Evolutionary conservation across 2,113 vertebrate species (phyloP).

Genomic region (Hydropotes inermis): DNA sequence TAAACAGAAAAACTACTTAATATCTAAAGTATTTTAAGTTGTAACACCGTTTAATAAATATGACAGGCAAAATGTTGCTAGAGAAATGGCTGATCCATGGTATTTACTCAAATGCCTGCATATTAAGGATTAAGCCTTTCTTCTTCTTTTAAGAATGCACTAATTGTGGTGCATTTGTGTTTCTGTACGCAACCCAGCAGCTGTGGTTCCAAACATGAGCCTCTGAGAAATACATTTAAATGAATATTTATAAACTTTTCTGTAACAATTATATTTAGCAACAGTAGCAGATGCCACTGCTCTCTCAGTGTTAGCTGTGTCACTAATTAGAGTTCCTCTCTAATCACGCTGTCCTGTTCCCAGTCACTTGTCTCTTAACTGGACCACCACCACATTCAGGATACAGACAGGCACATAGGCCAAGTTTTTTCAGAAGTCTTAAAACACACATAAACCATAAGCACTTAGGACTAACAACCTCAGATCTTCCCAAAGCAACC

Average conservation of each 20-base stretch:
- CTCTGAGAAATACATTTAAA: constrained; percentile 80
- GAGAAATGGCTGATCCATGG: constrained; percentile 72
- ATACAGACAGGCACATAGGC: not conserved
- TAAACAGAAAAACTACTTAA: constrained; percentile 67
- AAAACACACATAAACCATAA: constrained; percentile 38
- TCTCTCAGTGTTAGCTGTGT: constrained; percentile 71
- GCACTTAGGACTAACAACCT: constrained; percentile 28
- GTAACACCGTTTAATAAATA: constrained; percentile 77
- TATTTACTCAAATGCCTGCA: constrained; percentile 74
- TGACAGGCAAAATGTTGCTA: constrained; percentile 78
- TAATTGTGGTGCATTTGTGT: constrained; percentile 59
- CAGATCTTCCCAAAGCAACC: constrained; percentile 24
- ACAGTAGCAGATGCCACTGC: constrained; percentile 73
- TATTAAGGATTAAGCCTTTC: constrained; percentile 62
- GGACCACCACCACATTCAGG: not conserved
- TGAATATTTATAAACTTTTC: constrained; percentile 76
- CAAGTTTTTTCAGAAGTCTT: not conserved
- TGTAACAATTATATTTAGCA: constrained; percentile 78
- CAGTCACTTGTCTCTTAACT: constrained; percentile 49
- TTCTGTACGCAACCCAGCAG: constrained; percentile 78
- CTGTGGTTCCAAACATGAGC: constrained; percentile 77
- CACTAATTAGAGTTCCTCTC: constrained; percentile 59
- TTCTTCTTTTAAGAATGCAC: constrained; percentile 64
- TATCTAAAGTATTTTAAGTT: constrained; percentile 72
- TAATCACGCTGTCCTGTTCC: constrained; percentile 6